Percentiles rank a stretch among this genome's conserved stretches.
Conservation (phyloP, 1,140 invertebrate genomes). For the Ylistrum balloti region DNA sequence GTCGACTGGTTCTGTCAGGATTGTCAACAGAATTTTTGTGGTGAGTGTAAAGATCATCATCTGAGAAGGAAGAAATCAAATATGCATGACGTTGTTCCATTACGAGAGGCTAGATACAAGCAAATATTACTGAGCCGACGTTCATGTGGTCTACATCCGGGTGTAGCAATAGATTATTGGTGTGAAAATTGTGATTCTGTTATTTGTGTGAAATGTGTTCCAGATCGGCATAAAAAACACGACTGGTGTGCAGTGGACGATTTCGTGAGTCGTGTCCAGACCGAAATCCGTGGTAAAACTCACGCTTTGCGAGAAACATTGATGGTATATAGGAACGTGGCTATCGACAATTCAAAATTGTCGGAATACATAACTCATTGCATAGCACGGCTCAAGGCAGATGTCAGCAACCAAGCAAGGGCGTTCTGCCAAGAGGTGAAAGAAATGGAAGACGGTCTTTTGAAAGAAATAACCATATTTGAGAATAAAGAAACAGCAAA, state of each 20-base stretch:
- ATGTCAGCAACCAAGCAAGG: background rate
- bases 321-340: background rate
- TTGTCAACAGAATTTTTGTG: background rate
- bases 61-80: background rate
- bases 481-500: background rate
- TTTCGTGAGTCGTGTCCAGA: background rate
- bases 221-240: background rate
- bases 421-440: background rate
- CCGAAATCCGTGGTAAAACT: background rate
- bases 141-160: background rate
- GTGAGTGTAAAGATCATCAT: background rate
- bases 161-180: background rate
- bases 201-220: background rate
- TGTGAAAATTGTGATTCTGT: background rate
- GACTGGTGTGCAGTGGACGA: background rate
- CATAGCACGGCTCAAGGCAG: background rate
- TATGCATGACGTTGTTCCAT: background rate
- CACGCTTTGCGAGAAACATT: background rate
- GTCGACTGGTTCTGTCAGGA: background rate
- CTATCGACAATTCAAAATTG: background rate
- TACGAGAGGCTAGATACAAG: background rate
- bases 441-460: background rate
- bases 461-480: background rate
- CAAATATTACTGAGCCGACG: background rate
- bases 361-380: background rate